Conservation (phyloP, 2,888 invertebrate genomes). For the Pterostichus niger region DNA sequence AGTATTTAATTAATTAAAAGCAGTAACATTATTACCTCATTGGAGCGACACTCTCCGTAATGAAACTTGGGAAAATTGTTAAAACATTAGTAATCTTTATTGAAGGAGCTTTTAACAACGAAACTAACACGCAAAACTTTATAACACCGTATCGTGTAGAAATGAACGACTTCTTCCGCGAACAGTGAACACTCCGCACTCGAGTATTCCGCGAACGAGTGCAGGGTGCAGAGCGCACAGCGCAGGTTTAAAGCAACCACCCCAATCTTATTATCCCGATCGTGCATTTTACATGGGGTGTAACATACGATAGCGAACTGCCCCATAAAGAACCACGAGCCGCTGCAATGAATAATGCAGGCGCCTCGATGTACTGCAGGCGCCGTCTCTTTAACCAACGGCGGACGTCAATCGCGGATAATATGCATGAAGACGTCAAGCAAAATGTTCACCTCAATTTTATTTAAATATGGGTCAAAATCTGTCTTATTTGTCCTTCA, state of each 20-base stretch:
- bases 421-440: slow-evolving; percentile 26
- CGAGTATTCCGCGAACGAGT: neutral
- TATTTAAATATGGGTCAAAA: neutral
- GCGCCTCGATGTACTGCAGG: slow-evolving; percentile 16
- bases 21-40: too few relatives aligned
- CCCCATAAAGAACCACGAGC: slow-evolving; percentile 57
- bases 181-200: neutral
- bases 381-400: neutral
- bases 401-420: neutral
- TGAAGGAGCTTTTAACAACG: slow-evolving; percentile 38
- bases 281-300: slow-evolving; percentile 61
- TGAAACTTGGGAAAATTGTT: neutral
- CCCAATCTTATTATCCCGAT: slow-evolving; percentile 63
- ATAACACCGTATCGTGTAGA: slow-evolving; percentile 8
- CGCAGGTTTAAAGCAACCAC: slow-evolving; percentile 40
- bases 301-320: slow-evolving; percentile 63
- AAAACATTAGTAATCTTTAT: slow-evolving; percentile 49
- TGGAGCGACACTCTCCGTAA: neutral
- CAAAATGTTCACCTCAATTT: neutral
- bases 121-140: slow-evolving; percentile 41
- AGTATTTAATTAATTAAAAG: too few relatives aligned
- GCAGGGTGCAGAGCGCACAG: neutral
- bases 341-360: slow-evolving; percentile 62
- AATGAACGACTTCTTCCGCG: neutral
- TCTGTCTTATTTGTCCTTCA: too few relatives aligned